Conservation (phyloP, 2,888 invertebrate species). For the Acronicta alni region DNA sequence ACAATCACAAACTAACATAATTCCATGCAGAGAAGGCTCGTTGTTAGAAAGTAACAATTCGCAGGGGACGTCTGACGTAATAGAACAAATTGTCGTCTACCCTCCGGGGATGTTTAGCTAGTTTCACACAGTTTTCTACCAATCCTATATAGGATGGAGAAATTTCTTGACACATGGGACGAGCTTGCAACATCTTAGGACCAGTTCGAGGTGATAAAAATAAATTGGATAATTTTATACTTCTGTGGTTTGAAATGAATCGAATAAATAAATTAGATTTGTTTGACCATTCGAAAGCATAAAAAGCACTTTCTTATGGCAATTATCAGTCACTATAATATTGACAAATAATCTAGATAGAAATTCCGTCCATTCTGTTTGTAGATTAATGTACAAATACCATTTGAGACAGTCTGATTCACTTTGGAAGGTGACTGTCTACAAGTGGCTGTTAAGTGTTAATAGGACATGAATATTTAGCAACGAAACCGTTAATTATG, state of each 20-base stretch:
- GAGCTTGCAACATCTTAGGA: conserved; percentile 8
- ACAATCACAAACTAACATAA: conserved; percentile 33
- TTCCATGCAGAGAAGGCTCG: conserved; percentile 22
- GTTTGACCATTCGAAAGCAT: not conserved
- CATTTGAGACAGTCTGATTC: conserved; percentile 27
- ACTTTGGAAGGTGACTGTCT: conserved; percentile 22
- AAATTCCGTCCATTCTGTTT: conserved; percentile 13
- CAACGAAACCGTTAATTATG: not conserved
- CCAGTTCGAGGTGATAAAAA: conserved; percentile 22
- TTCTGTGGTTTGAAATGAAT: conserved; percentile 18
- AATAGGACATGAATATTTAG: conserved; percentile 21
- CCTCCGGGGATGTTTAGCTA: conserved; percentile 54
- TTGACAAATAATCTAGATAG: not conserved
- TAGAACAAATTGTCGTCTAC: conserved; percentile 49
- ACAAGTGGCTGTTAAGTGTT: conserved; percentile 15
- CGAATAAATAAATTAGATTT: not conserved
- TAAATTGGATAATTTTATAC: conserved; percentile 18
- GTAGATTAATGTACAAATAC: conserved; percentile 11
- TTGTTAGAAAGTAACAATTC: conserved; percentile 53
- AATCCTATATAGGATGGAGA: conserved; percentile 45
- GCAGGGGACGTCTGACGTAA: conserved; percentile 43
- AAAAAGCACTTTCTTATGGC: conserved; percentile 7
- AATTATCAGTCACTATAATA: conserved; percentile 9
- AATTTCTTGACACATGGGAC: conserved; percentile 28
- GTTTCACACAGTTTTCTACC: conserved; percentile 55